Base-by-base conservation (phyloP, 2,888 invertebrate species). In the Morinoia aosen region DNA sequence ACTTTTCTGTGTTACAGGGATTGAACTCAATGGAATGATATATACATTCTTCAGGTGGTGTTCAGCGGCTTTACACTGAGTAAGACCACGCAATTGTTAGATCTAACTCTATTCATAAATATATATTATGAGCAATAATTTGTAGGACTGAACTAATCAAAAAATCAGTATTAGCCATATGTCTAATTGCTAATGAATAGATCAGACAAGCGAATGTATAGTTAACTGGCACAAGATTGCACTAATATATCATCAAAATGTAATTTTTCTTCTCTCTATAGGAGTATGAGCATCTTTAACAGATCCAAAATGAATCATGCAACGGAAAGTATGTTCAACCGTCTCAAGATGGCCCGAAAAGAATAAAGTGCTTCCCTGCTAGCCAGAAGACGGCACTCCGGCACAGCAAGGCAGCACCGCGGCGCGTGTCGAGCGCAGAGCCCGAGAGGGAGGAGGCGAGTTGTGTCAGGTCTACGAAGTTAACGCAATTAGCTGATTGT, bases 401-500 rank as follows among this genome's bases (percentile, higher is more conserved):
- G 19, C 25, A 76, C 16, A 76, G 76, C 76, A 76, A 76, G 76
- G 14, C 76, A 76, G 76, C 8, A 33, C 3, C 25, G 16, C 0
- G 12, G 76, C 33, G 76, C 25, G 76, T n/a, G 76, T 76, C 40
- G 90, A 90, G 90, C 16, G 48, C 48, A 39, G 90, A 40, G 90
- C 40, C 7, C 12, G 90, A 8, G 16, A 25, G 40, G 48, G 48
- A 25, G 16, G 14, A 40, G 16, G 39, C 90, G 48, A 90, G 90
- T 90, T 90, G 90, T 90, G 90, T 76, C 88, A 39, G 88, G 88
- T 88, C 40, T 14, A 2, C 48, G 90, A 90, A 90, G 90, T 90
- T 93, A 93, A 93, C 57, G 25, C 93, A 93, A 93, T 93, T 93
- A 93, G 93, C 58, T 93, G 93, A 93, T 93, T 93, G 93, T 93